Evolutionary conservation across 2,888 invertebrate genomes (phyloP), one percentile per base, ranked within the genome.

Genomic region (Spodoptera picta): DNA sequence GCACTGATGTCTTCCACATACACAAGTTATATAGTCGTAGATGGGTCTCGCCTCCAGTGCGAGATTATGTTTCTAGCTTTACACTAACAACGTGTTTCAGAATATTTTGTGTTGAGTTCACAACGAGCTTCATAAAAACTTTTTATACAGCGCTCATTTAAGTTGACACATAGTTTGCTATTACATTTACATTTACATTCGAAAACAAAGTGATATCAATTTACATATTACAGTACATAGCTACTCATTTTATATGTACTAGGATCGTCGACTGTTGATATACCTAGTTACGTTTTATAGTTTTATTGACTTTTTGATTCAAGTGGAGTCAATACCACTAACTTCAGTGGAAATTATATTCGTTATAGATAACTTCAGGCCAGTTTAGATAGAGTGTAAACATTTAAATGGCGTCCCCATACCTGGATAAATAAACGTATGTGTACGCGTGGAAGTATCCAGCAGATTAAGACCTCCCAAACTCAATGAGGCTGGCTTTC

Each of bases 381-480:
- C 27, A 10, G 19, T 14, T 14, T 48, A 61, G 45, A 57, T 55
- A 60, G 36, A 51, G 53, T 6, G 50, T 71, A 65, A 55, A 75
- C 52, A 65, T 65, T 58, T 68, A 68, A 69, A 77, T 65, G 51
- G 50, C 43, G 31, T 52, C 49, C 54, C 61, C 42, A 71, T 65
- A 65, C 62, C 53, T 71, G 69, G 60, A 64, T 63, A 56, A 58
- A 60, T 59, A 69, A 75, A 64, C 73, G 66, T 71, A 62, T 68
- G 64, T 76, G 76, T 69, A 73, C 63, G 73, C 74, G 69, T 67
- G 55, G 50, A 57, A 58, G 45, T 63, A 71, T 59, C 83, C 77
- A 83, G 74, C 55, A 27, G 46, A 73, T 66, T 55, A 46, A 67
- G 82, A 81, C 54, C 80, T 71, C 64, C 56, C 59, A 57, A 60